phyloP scores from a whole-genome alignment of 2,797 vertebrate genomes.

The Galago senegalensis region DNA sequence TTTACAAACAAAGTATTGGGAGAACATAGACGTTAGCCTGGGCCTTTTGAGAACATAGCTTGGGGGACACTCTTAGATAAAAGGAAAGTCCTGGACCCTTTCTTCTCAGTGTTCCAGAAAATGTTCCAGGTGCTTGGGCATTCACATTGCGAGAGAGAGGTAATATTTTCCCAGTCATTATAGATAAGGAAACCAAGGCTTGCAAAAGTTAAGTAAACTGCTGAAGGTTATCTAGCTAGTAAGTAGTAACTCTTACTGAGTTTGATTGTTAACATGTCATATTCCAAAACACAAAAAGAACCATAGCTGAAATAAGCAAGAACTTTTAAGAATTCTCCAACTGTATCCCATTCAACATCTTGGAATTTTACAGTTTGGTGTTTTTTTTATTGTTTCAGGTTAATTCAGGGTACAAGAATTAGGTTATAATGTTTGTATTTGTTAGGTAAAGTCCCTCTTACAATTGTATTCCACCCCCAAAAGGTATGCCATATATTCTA shows the following conservation, averaged over 20 bases:
- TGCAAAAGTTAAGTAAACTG: neutral
- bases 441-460: no score
- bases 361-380: neutral
- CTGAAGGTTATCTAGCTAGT: neutral
- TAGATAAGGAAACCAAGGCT: neutral
- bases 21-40: neutral
- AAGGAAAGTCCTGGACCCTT: neutral
- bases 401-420: no score
- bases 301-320: neutral
- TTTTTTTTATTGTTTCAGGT: no score
- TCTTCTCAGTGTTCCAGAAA: neutral
- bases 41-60: neutral
- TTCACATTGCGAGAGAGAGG: neutral
- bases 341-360: neutral
- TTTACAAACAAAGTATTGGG: slow-evolving; percentile 35
- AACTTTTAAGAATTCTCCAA: neutral
- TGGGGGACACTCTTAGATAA: neutral
- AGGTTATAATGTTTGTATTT: no score
- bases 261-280: neutral
- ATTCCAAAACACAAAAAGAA: slow-evolving; percentile 56
- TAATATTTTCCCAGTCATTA: neutral
- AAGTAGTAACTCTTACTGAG: neutral
- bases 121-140: neutral
- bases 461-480: no score
- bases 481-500: no score